Percentiles rank a stretch among this genome's conserved stretches.
phyloP scores from a whole-genome alignment of 2,113 vertebrate genomes.

The Pelusios castaneus region DNA sequence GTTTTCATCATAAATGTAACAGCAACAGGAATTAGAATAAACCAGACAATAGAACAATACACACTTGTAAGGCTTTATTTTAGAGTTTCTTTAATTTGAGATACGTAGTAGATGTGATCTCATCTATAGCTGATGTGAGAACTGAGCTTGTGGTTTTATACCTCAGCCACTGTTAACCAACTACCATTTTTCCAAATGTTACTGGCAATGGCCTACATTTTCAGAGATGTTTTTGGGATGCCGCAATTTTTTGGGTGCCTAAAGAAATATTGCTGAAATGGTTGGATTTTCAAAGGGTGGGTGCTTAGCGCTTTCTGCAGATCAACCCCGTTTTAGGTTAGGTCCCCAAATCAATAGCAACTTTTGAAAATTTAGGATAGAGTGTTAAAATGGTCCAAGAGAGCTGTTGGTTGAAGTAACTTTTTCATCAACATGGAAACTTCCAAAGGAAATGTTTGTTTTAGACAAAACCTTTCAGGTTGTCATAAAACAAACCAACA shows the following conservation, averaged over 20 bases:
- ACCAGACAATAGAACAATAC: constrained; percentile 34
- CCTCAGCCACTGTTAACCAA: background rate
- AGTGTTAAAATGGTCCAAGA: background rate
- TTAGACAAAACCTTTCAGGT: background rate
- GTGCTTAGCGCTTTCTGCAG: background rate
- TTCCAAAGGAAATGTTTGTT: background rate
- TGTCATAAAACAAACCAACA: background rate
- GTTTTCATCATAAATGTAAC: constrained; percentile 57
- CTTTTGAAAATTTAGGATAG: background rate
- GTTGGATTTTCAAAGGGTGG: background rate
- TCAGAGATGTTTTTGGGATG: background rate
- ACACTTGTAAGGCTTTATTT: constrained; percentile 18
- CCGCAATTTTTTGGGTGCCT: background rate
- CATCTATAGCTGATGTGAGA: background rate
- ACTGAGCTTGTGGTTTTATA: rapidly evolving
- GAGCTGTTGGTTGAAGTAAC: background rate
- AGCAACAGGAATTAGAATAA: constrained; percentile 49
- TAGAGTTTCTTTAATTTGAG: background rate
- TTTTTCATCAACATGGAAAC: background rate
- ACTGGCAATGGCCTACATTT: rapidly evolving
- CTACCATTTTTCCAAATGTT: background rate
- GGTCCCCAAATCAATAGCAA: background rate
- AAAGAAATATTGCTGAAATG: background rate
- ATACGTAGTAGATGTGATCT: background rate
- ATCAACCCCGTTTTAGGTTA: background rate